Evolutionary conservation across 1,140 invertebrate species (phyloP), one percentile per base, ranked within the genome.

Genomic region (Dermatophagoides farinae): DNA sequence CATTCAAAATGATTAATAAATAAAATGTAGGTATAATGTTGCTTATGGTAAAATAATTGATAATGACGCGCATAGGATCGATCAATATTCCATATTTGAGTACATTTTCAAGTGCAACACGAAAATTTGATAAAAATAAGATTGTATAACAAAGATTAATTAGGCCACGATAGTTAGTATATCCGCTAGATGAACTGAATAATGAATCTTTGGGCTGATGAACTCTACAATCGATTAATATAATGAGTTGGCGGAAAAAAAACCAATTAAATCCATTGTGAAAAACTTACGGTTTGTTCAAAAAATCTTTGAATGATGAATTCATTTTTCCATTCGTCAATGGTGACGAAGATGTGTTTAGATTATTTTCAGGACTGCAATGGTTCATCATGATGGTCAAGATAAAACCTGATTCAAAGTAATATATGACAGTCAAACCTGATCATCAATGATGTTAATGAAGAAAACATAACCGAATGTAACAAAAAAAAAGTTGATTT

Each of bases 41-140:
- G 70, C 83, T 81, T 66, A 80, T 79, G 12, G 83, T 81, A 62
- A 84, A 80, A 51, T 92, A 74, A 16, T 49, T 2, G 59, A 82
- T 77, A 54, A 93, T 74, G 86, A 88, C 95, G 70, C 88, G 80
- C 60, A 86, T 66, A 16, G 92, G 91, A 76, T 96, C 88, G 8
- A 97, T 85, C 71, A 92, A 79, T 63, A 97, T 83, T 49, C 93
- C 92, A 78, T 97, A 95, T 86, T 97, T 97, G 40, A 97, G 82
- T 62, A 97, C 81, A 76, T 98, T 98, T 79, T 98, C 95, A 61
- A 98, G 76, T 62, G 91, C 83, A 50, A 97, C 78, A 61, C 95
- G 80, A 43, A 89, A 77, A 65, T 92, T 93, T 46, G 92, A 91
- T 57, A 97, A 83, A 37, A 74, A 71, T 76, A 78, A 63, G 57